Percentiles rank a stretch among this genome's conserved stretches.
Evolutionary conservation across 2,888 invertebrate genomes (phyloP).

Genomic region (Acleris holmiana): DNA sequence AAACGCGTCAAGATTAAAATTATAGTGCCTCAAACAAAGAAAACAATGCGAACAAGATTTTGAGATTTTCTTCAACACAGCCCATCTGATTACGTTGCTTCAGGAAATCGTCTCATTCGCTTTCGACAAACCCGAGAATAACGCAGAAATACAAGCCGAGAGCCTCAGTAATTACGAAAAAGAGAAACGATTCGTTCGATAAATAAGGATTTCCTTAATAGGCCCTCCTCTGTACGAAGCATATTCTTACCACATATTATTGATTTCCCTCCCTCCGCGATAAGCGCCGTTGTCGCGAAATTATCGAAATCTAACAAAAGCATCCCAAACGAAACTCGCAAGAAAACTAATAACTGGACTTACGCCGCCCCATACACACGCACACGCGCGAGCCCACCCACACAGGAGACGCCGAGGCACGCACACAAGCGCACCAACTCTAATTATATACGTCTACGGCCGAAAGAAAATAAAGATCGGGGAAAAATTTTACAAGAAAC

Average conservation of each 20-base stretch:
- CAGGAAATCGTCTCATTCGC: conserved; percentile 25
- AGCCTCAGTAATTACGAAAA: conserved; percentile 30
- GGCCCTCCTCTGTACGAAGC: conserved; percentile 22
- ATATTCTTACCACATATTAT: conserved; percentile 38
- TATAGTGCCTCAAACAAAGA: conserved; percentile 7
- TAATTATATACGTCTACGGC: conserved; percentile 82
- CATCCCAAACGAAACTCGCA: conserved; percentile 75
- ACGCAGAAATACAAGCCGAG: neutral
- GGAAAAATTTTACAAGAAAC: conserved; percentile 84
- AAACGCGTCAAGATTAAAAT: neutral
- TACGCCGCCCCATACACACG: conserved; percentile 43
- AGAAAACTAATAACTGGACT: conserved; percentile 84
- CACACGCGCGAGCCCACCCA: conserved; percentile 45
- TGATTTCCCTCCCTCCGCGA: conserved; percentile 44
- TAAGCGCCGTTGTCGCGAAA: conserved; percentile 70
- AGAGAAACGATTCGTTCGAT: conserved; percentile 33
- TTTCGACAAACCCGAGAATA: conserved; percentile 10
- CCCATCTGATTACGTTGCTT: conserved; percentile 15
- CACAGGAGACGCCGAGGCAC: conserved; percentile 44
- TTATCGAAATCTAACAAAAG: conserved; percentile 84
- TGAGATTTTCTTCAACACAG: conserved; percentile 15
- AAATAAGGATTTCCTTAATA: conserved; percentile 37
- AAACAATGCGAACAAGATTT: conserved; percentile 10
- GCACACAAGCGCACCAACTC: conserved; percentile 51
- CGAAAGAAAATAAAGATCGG: conserved; percentile 82